Conservation (phyloP, 2,797 vertebrate species). For the Neosilurus hyrtlii region DNA sequence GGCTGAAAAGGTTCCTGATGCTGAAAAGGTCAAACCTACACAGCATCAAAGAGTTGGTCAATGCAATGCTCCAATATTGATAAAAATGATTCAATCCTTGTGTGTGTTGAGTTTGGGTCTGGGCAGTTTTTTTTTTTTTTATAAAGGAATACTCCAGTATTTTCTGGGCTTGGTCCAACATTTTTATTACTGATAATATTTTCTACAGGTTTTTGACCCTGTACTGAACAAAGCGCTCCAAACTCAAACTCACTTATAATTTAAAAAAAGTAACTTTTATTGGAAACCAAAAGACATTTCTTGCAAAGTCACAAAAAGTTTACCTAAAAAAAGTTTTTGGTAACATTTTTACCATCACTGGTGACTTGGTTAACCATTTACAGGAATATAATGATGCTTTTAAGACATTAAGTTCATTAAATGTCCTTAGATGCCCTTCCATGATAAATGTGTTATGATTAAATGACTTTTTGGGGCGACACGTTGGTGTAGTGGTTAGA, state of each 20-base stretch:
- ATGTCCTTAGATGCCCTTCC: neutral
- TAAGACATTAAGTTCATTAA: neutral
- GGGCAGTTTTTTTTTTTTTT: neutral
- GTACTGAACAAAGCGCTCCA: neutral
- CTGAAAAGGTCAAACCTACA: slow-evolving; percentile 41
- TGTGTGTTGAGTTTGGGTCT: slow-evolving; percentile 2
- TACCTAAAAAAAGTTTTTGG: neutral
- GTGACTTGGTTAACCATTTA: neutral
- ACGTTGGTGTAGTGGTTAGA: too few relatives aligned
- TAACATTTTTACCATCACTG: neutral
- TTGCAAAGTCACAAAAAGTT: neutral
- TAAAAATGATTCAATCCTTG: slow-evolving; percentile 22
- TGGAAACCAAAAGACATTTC: neutral
- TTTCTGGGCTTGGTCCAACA: neutral
- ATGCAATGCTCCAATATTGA: slow-evolving; percentile 38
- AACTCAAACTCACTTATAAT: neutral
- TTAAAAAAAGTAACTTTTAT: neutral
- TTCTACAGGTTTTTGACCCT: neutral
- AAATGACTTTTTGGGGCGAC: neutral
- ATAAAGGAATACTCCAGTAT: neutral
- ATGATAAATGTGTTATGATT: neutral
- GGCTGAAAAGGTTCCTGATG: slow-evolving; percentile 33
- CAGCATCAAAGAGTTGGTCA: slow-evolving; percentile 32
- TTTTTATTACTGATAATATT: neutral
- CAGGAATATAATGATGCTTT: neutral